phyloP scores from a whole-genome alignment of 2,797 vertebrate species.

The Acomys russatus region DNA sequence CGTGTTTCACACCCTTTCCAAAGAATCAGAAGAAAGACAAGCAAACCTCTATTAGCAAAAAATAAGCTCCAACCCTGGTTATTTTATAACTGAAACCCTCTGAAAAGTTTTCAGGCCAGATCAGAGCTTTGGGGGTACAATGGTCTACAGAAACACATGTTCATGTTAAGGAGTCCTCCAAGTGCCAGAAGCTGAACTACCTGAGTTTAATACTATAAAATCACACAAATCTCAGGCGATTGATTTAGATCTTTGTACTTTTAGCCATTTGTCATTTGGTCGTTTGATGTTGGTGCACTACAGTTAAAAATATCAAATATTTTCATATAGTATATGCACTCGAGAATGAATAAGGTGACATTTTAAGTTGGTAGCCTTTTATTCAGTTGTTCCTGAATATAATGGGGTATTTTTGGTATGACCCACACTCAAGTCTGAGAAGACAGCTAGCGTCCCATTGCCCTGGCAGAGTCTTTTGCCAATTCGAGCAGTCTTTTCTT shows the following conservation, averaged over 20 bases:
- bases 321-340: neutral
- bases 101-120: neutral
- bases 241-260: constrained; percentile 36
- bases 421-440: neutral
- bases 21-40: constrained; percentile 19
- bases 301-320: constrained; percentile 3
- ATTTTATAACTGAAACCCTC: neutral
- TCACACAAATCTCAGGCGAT: neutral
- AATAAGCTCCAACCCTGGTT: neutral
- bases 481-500: neutral
- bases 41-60: neutral
- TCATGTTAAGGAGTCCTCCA: neutral
- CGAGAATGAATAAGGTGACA: neutral
- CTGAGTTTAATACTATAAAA: neutral
- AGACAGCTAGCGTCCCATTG: neutral
- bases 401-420: neutral
- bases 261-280: neutral
- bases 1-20: neutral
- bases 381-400: neutral
- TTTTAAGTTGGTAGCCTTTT: neutral
- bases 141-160: neutral
- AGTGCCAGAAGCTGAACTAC: neutral
- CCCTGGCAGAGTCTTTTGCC: neutral
- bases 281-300: neutral
- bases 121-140: neutral